Percentiles rank a stretch among this genome's conserved stretches.
phyloP scores from a whole-genome alignment of 92 coral and sea anemone genomes.

The Diadumene lineata region DNA sequence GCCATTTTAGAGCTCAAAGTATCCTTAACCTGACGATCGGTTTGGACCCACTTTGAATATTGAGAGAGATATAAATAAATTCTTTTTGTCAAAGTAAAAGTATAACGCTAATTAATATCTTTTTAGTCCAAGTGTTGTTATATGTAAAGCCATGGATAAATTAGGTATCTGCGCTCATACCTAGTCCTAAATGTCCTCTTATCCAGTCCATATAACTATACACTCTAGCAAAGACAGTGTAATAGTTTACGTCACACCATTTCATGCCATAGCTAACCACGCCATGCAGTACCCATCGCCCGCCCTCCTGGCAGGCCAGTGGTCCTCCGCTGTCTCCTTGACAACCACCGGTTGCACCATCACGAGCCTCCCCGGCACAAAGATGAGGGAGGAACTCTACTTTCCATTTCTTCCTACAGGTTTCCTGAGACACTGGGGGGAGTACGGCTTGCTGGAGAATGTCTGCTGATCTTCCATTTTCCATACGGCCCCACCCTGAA shows the following conservation, averaged over 20 bases:
- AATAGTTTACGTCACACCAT: constrained; percentile 59
- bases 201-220: constrained; percentile 57
- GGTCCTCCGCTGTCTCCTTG: constrained; percentile 82
- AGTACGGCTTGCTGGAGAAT: constrained; percentile 67
- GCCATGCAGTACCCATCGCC: constrained; percentile 72
- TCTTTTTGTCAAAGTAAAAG: too few relatives aligned
- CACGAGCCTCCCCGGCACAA: constrained; percentile 65
- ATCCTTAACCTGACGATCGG: too few relatives aligned
- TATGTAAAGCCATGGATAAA: too few relatives aligned
- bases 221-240: constrained; percentile 65
- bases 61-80: too few relatives aligned
- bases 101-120: too few relatives aligned
- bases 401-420: constrained; percentile 46
- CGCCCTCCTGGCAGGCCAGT: constrained; percentile 58
- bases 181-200: constrained; percentile 35
- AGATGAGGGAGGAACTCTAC: constrained; percentile 55
- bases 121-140: too few relatives aligned
- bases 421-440: constrained; percentile 54
- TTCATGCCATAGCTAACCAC: constrained; percentile 73
- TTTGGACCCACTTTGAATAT: too few relatives aligned
- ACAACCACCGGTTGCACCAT: constrained; percentile 64
- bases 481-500: constrained; percentile 72
- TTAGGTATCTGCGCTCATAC: too few relatives aligned
- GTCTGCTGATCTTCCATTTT: constrained; percentile 50
- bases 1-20: background rate